Evolutionary conservation across 2,113 vertebrate genomes (phyloP).

Genomic region (Jacana jacana): DNA sequence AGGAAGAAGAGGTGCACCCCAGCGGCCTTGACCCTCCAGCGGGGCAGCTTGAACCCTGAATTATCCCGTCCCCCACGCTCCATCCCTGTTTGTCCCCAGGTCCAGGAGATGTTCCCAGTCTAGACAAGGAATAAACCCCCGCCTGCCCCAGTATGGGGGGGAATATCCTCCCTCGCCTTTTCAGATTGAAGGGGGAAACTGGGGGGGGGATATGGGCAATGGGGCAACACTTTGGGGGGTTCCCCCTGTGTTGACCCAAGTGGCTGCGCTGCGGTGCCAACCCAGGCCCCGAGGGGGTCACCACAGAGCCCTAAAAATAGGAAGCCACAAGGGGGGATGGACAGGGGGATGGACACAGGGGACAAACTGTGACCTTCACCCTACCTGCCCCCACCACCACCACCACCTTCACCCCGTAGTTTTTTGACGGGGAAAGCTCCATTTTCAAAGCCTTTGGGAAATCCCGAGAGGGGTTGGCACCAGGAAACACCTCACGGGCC

Average conservation of each 20-base stretch:
- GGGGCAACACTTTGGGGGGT: too few relatives aligned
- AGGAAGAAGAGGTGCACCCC: background rate
- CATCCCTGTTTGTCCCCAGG: background rate
- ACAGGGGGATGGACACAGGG: too few relatives aligned
- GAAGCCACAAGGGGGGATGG: fast-evolving
- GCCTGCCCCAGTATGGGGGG: background rate
- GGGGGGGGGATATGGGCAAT: too few relatives aligned
- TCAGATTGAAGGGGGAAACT: background rate
- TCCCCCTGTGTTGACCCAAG: background rate
- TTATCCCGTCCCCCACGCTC: background rate
- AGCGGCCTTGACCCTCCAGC: fast-evolving
- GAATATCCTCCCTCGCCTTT: fast-evolving
- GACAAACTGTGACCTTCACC: too few relatives aligned
- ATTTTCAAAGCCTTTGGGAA: background rate
- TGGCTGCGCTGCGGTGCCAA: fast-evolving
- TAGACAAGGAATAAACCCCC: background rate
- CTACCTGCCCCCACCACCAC: too few relatives aligned
- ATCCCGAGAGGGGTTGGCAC: fast-evolving
- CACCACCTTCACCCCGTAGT: too few relatives aligned
- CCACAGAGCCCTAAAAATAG: background rate
- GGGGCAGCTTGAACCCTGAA: fast-evolving
- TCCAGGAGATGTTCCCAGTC: background rate
- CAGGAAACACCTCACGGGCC: too few relatives aligned
- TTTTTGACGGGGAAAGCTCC: background rate
- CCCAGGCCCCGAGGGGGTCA: too few relatives aligned